phyloP scores from a whole-genome alignment of 2,797 vertebrate species.

The Poliocrania exsul region DNA sequence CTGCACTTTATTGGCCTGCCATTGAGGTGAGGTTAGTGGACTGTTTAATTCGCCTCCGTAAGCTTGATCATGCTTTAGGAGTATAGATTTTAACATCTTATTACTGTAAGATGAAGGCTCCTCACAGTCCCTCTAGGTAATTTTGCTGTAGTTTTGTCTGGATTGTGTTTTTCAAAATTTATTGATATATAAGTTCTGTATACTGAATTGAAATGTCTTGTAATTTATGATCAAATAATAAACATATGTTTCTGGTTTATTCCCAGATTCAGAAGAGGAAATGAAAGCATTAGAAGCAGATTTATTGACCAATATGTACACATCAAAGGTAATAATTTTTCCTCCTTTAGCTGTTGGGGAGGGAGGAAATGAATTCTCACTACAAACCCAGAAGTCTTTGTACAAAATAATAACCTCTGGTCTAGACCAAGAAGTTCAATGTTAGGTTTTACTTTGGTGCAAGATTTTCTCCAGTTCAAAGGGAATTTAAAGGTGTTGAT shows the following conservation, averaged over 20 bases:
- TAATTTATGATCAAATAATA: slow-evolving; percentile 55
- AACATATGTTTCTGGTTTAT: slow-evolving; percentile 70
- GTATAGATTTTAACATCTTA: neutral
- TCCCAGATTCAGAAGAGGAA: slow-evolving; percentile 88
- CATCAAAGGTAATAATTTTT: slow-evolving; percentile 87
- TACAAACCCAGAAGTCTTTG: slow-evolving; percentile 42
- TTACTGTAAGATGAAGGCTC: neutral
- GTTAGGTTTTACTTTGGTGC: neutral
- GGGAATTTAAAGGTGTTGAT: slow-evolving; percentile 32
- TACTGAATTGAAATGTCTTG: neutral
- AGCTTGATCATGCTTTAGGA: neutral
- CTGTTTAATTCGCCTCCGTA: neutral
- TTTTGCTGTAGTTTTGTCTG: neutral
- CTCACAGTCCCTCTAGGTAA: neutral
- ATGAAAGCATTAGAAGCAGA: slow-evolving; percentile 88
- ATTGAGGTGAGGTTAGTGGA: neutral
- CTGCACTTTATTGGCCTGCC: neutral
- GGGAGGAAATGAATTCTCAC: slow-evolving; percentile 42
- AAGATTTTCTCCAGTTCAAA: slow-evolving; percentile 53
- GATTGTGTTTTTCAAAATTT: neutral
- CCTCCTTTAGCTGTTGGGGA: slow-evolving; percentile 25
- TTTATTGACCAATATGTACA: slow-evolving; percentile 88
- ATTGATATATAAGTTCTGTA: neutral
- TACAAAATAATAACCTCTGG: slow-evolving; percentile 31
- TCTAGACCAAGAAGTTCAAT: slow-evolving; percentile 24